Base-by-base conservation (phyloP, 2,888 invertebrate genomes). In the Chrysolina americana region DNA sequence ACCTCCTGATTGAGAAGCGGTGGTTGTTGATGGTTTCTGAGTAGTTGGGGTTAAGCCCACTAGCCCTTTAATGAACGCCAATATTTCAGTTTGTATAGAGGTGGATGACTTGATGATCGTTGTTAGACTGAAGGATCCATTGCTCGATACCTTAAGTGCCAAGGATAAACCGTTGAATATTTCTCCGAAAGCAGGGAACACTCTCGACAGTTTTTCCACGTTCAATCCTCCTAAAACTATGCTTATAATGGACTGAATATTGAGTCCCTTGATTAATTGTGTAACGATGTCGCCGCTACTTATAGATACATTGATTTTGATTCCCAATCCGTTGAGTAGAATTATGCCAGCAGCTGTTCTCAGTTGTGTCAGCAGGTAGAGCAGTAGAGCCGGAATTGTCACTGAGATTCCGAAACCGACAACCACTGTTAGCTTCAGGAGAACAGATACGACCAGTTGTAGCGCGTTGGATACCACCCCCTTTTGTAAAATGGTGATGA, bases 301-400 rank as follows among this genome's bases (percentile, higher is more conserved):
- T 9, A 17, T 17, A 3, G 59, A 53, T 15, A 65, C 11, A 13
- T 72, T 71, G 21, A 76, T 73, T 5, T 48, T 36, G 41, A 78
- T 72, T 15, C 78, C 76, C 28, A 76, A 70, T 10, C 56, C 41
- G 15, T 17, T 41, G 19, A 80, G 72, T 6, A 79, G 17, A 4
- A n/a, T 47, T 44, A 77, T 36, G 21, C 80, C 79, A n/a, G 19
- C 11, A 15, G 62, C 44, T 6, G 75, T 44, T 10, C 64, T 74
- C 3, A 80, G 64, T 17, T 66, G 59, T 15, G 48, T 19, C 13
- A 80, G n/a, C 28, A 80, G 69, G n/a, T 59, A 10, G 3, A 76
- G 41, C 10, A 79, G 21, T 15, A 80, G 44, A 4, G 53, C 23
- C 2, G 78, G 74, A 41, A 80, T 76, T 19, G 79, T 66, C 23